phyloP scores from a whole-genome alignment of 2,888 invertebrate genomes.

The Hyalella azteca region DNA sequence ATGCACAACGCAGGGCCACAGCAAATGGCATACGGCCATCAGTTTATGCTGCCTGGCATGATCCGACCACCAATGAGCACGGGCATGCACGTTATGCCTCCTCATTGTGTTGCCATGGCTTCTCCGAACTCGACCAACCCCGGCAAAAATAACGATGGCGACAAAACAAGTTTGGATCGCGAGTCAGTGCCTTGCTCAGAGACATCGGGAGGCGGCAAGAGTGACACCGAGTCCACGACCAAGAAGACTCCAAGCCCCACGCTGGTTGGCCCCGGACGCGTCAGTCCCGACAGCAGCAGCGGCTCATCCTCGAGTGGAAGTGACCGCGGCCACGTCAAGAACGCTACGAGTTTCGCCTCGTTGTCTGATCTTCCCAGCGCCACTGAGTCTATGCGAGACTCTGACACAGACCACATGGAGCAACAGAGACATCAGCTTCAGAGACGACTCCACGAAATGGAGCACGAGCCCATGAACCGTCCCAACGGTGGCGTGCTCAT shows the following conservation, averaged over 20 bases:
- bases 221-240: constrained; percentile 51
- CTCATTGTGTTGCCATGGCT: neutral
- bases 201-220: constrained; percentile 54
- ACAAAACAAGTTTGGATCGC: constrained; percentile 52
- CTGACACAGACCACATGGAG: constrained; percentile 56
- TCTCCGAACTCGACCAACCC: constrained; percentile 14
- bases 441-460: constrained; percentile 1
- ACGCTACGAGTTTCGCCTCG: constrained; percentile 55
- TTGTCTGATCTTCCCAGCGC: constrained; percentile 56
- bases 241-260: constrained; percentile 57
- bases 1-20: constrained; percentile 15
- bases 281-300: constrained; percentile 47
- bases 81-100: neutral
- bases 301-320: constrained; percentile 44
- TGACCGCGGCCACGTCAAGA: constrained; percentile 52
- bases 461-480: constrained; percentile 41
- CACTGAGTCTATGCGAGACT: constrained; percentile 58
- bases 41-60: constrained; percentile 35
- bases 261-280: constrained; percentile 45
- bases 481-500: constrained; percentile 39
- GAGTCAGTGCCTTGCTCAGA: constrained; percentile 51
- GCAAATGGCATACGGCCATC: neutral
- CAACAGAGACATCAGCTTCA: constrained; percentile 47
- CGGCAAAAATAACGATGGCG: constrained; percentile 49
- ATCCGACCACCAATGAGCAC: constrained; percentile 31